These are phyloP conservation scores for Chrysogorgia sp. DNA, from an alignment of 92 coral and sea anemone genomes.

Conservation along the genomic window DNA sequence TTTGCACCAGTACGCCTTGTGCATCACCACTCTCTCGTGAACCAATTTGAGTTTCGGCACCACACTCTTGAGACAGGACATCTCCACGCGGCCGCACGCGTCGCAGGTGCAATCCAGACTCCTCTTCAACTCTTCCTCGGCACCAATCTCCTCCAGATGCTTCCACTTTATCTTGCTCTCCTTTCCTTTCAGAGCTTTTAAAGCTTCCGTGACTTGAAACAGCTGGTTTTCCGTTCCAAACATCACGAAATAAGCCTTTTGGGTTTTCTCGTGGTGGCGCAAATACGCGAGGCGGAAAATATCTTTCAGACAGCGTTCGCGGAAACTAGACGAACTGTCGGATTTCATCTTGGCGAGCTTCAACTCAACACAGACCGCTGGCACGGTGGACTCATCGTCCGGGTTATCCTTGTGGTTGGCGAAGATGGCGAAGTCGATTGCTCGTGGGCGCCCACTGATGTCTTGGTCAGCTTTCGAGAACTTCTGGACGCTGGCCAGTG, in stretches of 20 bases:
- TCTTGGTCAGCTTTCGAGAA: conserved; percentile 33
- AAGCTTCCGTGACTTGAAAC: conserved; percentile 35
- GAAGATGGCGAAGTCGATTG: conserved; percentile 25
- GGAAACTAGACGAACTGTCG: conserved; percentile 16
- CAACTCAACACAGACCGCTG: conserved; percentile 30
- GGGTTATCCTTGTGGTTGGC: conserved; percentile 10
- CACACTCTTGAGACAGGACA: conserved; percentile 35
- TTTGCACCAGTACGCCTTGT: conserved; percentile 35
- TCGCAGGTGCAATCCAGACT: conserved; percentile 31
- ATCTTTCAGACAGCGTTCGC: conserved; percentile 38
- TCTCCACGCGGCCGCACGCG: conserved; percentile 32
- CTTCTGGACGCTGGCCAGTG: conserved; percentile 37
- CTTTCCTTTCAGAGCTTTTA: conserved; percentile 14
- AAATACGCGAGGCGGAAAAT: conserved; percentile 26
- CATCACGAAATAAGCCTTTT: conserved; percentile 29
- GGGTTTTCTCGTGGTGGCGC: conserved; percentile 28
- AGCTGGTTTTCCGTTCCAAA: conserved; percentile 35
- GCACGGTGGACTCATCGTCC: conserved; percentile 3
- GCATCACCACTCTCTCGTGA: conserved; percentile 41
- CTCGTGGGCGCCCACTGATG: conserved; percentile 14
- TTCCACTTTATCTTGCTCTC: conserved; percentile 31
- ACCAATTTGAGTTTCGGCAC: conserved; percentile 31
- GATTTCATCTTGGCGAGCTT: conserved; percentile 14
- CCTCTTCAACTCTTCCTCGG: background rate
- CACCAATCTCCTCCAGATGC: conserved; percentile 15